phyloP scores from a whole-genome alignment of 2,113 vertebrate species.

The Syrrhaptes paradoxus region DNA sequence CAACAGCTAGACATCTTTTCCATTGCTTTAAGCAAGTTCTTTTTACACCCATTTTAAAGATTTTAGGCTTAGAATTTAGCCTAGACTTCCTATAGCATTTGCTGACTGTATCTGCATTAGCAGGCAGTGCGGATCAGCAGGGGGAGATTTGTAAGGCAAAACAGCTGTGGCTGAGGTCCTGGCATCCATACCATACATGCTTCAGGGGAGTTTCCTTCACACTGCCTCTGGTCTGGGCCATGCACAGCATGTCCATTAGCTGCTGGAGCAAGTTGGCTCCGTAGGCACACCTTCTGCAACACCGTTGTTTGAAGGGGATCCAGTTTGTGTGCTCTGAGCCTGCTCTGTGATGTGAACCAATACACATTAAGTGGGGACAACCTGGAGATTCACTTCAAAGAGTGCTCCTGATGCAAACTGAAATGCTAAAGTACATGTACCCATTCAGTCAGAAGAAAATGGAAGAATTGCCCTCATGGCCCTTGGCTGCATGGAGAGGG shows the following conservation, averaged over 20 bases:
- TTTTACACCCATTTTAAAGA: background rate
- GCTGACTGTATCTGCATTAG: background rate
- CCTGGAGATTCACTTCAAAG: background rate
- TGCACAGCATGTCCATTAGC: background rate
- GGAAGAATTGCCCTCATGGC: background rate
- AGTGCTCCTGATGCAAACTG: background rate
- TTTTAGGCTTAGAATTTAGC: background rate
- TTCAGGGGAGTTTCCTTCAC: background rate
- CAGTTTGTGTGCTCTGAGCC: background rate
- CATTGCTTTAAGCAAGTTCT: background rate
- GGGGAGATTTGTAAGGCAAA: background rate
- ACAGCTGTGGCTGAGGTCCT: background rate
- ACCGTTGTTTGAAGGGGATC: background rate
- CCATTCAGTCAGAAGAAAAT: background rate
- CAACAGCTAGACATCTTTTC: background rate
- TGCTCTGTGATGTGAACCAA: background rate
- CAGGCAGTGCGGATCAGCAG: background rate
- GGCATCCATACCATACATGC: background rate
- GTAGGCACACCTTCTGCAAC: background rate
- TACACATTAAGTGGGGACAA: background rate
- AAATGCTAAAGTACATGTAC: background rate
- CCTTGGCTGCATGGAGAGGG: background rate
- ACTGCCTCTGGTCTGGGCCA: background rate
- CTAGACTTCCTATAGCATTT: background rate
- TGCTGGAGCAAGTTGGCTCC: background rate